Evolutionary conservation across 1,140 invertebrate species (phyloP).

Genomic region (Rhopalosiphum padi): DNA sequence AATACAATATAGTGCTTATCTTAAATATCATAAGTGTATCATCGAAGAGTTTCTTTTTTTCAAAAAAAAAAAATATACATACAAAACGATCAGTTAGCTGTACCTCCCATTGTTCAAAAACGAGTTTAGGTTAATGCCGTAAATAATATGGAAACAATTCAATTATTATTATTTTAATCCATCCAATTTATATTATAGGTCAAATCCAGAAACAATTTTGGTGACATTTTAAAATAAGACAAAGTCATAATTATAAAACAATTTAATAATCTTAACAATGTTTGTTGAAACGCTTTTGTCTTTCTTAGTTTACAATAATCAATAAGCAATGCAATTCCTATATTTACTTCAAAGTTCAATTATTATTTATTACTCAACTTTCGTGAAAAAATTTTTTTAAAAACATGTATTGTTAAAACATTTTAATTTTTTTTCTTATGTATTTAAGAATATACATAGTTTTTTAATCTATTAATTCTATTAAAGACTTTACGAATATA

Average conservation of each 20-base stretch:
- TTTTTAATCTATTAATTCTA: background rate
- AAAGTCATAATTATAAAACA: background rate
- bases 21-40: background rate
- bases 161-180: background rate
- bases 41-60: background rate
- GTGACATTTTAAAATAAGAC: background rate
- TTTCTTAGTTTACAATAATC: background rate
- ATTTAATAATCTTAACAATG: background rate
- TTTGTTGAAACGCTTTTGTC: background rate
- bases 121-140: background rate
- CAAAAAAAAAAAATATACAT: background rate
- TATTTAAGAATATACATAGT: too few relatives aligned
- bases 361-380: background rate
- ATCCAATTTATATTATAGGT: background rate
- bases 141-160: background rate
- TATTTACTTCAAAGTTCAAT: background rate
- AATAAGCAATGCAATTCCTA: background rate
- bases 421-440: too few relatives aligned
- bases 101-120: background rate
- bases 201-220: background rate
- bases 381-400: background rate
- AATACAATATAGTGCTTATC: background rate
- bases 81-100: background rate
- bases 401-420: background rate
- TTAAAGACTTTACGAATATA: background rate